These are phyloP conservation scores for Gymnoscopelus microlampas DNA, from an alignment of 2,797 vertebrate genomes.

Conservation along the genomic window DNA sequence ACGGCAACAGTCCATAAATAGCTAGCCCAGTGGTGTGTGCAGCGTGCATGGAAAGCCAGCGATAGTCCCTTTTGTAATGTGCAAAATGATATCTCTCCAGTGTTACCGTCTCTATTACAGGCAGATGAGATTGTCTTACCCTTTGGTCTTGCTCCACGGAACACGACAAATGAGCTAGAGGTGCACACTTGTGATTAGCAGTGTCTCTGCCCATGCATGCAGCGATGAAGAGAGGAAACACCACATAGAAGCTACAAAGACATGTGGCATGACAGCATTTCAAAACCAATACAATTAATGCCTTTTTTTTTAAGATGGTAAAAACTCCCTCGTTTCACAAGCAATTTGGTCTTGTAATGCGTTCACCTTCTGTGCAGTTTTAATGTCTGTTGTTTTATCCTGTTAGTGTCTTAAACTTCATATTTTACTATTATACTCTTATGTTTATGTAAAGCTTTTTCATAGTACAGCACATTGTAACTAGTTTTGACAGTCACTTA, in stretches of 20 bases:
- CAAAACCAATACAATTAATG: neutral
- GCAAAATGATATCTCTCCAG: conserved; percentile 83
- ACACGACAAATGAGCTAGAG: conserved; percentile 73
- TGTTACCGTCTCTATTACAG: conserved; percentile 80
- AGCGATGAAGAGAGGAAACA: conserved; percentile 16
- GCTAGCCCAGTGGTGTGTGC: conserved; percentile 45
- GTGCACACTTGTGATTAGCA: conserved; percentile 40
- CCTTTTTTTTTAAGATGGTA: neutral
- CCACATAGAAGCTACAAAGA: conserved; percentile 5
- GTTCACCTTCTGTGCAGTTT: no score
- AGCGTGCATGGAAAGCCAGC: conserved; percentile 59
- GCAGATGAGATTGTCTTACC: conserved; percentile 80
- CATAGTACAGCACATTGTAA: no score
- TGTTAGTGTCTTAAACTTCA: no score
- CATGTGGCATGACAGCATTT: conserved; percentile 1
- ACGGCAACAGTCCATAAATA: conserved; percentile 49
- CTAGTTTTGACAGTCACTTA: no score
- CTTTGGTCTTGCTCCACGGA: conserved; percentile 75
- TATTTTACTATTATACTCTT: no score
- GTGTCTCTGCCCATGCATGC: conserved; percentile 14
- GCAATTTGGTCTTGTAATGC: no score
- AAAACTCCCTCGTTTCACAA: neutral
- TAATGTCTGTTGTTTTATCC: no score
- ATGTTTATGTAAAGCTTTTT: no score
- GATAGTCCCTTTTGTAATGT: conserved; percentile 80